Base-by-base conservation (phyloP, 2,888 invertebrate species). In the Oscheius onirici region DNA sequence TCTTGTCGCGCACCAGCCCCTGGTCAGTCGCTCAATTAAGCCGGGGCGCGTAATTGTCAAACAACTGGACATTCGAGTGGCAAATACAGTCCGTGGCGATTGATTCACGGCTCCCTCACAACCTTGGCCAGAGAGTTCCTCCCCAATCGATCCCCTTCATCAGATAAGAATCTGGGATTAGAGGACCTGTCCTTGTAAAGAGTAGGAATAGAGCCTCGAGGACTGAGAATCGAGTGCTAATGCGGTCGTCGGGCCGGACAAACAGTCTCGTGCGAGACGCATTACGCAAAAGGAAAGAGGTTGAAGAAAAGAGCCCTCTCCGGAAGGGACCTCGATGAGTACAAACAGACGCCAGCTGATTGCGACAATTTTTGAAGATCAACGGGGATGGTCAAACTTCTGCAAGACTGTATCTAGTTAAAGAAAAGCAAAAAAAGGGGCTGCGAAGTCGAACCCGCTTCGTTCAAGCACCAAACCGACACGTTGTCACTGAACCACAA, bases 21-120 rank as follows among this genome's bases (percentile, higher is more conserved):
- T 63, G 63, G 63, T 63, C 63, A 63, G 63, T 63, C 63, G 49
- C 63, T 34, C 34, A 63, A 63, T 63, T 63, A 63, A 63, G 46
- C 13, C 34, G 63, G 8, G 8, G 34, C 49, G 46, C 63, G 63
- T 63, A 63, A 63, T 63, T 63, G 63, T 44, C 63, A 63, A 63
- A 63, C 63, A 63, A 63, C 49, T 63, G 63, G 63, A 60, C 60
- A 60, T 60, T 55, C 60, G 44, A 63, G 63, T 63, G 63, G 63
- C 63, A 63, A 63, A 63, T 46, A 63, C 41, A 24, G 17, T 40
- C 28, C 15, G 28, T 55, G 60, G 43, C 60, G 43, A 41, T 60
- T 17, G 43, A 61, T 61, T 22, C 44, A 44, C 61, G 22, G 24
- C 2, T n/a, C 15, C 43, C 15, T n/a, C 41, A n/a, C 41, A 41